Evolutionary conservation across 2,797 vertebrate species (phyloP), one percentile per base, ranked within the genome.

Genomic region (Paratrypauchen microcephalus): DNA sequence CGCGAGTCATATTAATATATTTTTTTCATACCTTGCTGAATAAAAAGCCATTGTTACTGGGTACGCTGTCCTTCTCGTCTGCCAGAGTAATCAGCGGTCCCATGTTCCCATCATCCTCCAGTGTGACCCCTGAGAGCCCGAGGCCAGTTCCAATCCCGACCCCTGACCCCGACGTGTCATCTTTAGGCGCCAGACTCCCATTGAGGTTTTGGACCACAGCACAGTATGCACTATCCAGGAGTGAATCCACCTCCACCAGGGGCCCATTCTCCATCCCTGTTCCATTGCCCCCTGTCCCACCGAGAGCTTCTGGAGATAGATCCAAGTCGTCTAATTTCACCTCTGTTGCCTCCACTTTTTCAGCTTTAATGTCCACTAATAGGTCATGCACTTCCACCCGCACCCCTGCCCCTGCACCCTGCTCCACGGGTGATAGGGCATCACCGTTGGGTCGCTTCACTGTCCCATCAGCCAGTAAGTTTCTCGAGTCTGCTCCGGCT

Each of bases 301-400:
- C 89, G 13, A 98, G 84, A 0, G 95, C 96, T 81, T 99, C 98
- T 0, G 97, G 98, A 60, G 97, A 98, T 72, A 99, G 88, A 90
- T 99, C 98, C 91, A 99, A 93, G 80, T 99, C 98, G 21, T 99
- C 98, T 77, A 99, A 90, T 83, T 99, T 99, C 62, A 99, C 98
- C 86, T 99, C 98, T 0, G 97, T 99, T 63, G 98, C 98, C 88
- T 99, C 98, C 21, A 99, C 98, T 77, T 99, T 99, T 84, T 99
- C 98, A 19, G 98, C 98, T 91, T 99, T 99, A 88, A 99, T 99
- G 83, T 99, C 98, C 74, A 99, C 98, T 76, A 99, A 90, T 71
- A 99, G 94, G 79, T 99, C 97, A 2, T 99, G 97, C 76, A 99
- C 98, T 83, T 99, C 97, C 61, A 99, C 97, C 15, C 97, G 93